Conservation (phyloP, 1,140 invertebrate species). For the Arion vulgaris region DNA sequence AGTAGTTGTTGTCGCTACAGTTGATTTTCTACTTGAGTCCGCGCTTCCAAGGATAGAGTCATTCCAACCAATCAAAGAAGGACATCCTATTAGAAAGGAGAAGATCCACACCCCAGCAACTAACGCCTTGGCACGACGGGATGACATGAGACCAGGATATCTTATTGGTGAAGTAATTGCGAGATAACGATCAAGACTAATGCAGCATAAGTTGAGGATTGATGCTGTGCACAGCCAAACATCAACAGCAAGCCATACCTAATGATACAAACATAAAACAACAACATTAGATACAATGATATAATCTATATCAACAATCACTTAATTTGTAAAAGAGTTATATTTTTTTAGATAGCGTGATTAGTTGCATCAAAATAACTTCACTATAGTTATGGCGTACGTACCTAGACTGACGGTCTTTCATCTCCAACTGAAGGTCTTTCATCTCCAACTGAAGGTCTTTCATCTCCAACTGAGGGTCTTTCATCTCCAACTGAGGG, state of each 20-base stretch:
- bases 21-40: background rate
- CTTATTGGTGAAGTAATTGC: constrained; percentile 74
- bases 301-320: too few relatives aligned
- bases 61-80: constrained; percentile 92
- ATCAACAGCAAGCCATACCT: constrained; percentile 73
- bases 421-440: too few relatives aligned
- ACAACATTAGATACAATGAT: background rate
- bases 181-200: constrained; percentile 75
- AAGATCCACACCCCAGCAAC: constrained; percentile 93
- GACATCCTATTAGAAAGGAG: constrained; percentile 91
- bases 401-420: too few relatives aligned
- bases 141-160: constrained; percentile 86
- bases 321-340: too few relatives aligned
- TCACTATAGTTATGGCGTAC: too few relatives aligned
- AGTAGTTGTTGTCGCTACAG: background rate
- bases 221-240: constrained; percentile 75
- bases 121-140: constrained; percentile 85
- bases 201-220: constrained; percentile 75
- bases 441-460: too few relatives aligned
- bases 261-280: background rate
- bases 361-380: too few relatives aligned
- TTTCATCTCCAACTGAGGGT: too few relatives aligned
- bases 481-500: too few relatives aligned
- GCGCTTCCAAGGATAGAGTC: background rate
- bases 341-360: too few relatives aligned